Base-by-base conservation (phyloP, 2,888 invertebrate species). In the Stenchaetothrips biformis region DNA sequence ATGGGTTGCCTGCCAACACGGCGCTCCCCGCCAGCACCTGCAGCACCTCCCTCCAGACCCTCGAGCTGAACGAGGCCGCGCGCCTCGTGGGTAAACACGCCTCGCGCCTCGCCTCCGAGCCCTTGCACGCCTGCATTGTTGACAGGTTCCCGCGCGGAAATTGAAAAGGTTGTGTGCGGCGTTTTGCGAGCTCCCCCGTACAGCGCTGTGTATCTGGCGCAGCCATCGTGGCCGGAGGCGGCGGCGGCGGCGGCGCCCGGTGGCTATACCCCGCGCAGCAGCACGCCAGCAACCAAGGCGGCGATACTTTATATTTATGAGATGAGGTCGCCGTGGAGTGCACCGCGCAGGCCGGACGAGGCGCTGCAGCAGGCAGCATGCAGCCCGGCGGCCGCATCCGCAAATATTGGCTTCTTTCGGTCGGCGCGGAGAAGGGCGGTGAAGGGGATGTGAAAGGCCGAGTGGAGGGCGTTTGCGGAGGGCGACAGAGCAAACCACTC, bases 291-390 rank as follows among this genome's bases (percentile, higher is more conserved):
- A 37, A 37, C 37, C 37, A 37, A 37, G 37, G 37, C 67, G 21
- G 21, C 67, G 25, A n/a, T 74, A 25, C 67, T 74, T 25, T 74
- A 25, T 74, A 74, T 74, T 74, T 21, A 74, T 74, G 67, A 74
- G 67, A n/a, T 21, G 67, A 25, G 67, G 67, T 74, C 67, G 37
- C 37, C 37, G 37, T n/a, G 9, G 6, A 59, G 37, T 37, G 37
- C 37, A 37, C 37, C 37, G 37, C 37, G 37, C 37, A 37, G 37
- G 37, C 59, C 21, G 25, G 21, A 7, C 53, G 53, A n/a, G n/a
- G n/a, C n/a, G n/a, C n/a, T n/a, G n/a, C n/a, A n/a, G n/a, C n/a
- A n/a, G n/a, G 67, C 25, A 9, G 67, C 21, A 37, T 37, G 37
- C 37, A 37, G 37, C 37, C 37, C 37, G 37, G 21, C 67, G 8